These are phyloP conservation scores for Pygocentrus nattereri DNA, from an alignment of 2,797 vertebrate genomes.

Conservation along the genomic window DNA sequence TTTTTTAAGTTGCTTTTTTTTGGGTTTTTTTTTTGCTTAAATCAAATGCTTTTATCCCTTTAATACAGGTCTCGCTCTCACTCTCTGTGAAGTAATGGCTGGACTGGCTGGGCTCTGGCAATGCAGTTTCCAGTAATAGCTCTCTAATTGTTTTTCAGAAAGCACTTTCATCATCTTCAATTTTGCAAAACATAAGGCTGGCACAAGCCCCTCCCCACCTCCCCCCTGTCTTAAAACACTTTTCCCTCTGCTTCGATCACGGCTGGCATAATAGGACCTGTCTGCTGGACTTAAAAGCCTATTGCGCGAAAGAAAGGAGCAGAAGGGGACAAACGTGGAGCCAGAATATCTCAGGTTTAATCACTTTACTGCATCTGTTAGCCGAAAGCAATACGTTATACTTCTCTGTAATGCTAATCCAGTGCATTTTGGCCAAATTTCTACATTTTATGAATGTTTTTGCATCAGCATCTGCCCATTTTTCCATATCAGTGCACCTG, in stretches of 20 bases:
- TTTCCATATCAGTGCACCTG: too few relatives aligned
- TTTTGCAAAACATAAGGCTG: slow-evolving; percentile 17
- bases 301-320: neutral
- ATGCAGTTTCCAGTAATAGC: slow-evolving; percentile 13
- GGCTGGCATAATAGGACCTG: neutral
- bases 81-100: neutral
- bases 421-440: too few relatives aligned
- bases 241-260: neutral
- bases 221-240: neutral
- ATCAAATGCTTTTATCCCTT: too few relatives aligned
- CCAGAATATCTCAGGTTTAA: too few relatives aligned
- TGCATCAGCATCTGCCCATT: too few relatives aligned
- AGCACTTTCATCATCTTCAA: slow-evolving; percentile 35
- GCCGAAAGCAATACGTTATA: too few relatives aligned
- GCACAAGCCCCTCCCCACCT: neutral
- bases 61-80: too few relatives aligned
- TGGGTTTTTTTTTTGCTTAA: too few relatives aligned
- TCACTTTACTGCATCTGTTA: neutral
- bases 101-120: neutral
- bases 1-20: too few relatives aligned
- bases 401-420: neutral
- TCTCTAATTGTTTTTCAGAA: slow-evolving; percentile 10
- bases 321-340: neutral
- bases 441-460: too few relatives aligned
- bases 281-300: slow-evolving; percentile 3